These are phyloP conservation scores for Aphelinus atriplicis DNA, from an alignment of 1,140 invertebrate species.

Conservation along the genomic window DNA sequence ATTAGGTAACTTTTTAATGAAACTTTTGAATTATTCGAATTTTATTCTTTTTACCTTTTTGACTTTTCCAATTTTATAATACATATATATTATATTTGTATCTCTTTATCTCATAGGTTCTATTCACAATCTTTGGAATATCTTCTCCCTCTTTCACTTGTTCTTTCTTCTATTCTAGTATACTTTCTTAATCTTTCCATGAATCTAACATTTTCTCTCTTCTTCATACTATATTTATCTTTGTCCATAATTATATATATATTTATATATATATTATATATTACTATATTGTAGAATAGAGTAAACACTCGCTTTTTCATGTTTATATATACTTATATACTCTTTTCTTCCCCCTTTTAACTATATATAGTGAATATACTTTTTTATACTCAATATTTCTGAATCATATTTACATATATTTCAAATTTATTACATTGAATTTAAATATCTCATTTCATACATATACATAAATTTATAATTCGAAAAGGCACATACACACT, in stretches of 20 bases:
- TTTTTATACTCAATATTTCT: slow-evolving; percentile 7
- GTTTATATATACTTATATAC: slow-evolving; percentile 20
- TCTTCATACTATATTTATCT: slow-evolving; percentile 29
- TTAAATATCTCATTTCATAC: background rate
- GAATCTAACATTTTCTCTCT: slow-evolving; percentile 33
- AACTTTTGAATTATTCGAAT: slow-evolving; percentile 14
- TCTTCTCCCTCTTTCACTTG: slow-evolving; percentile 41
- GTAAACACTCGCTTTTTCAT: slow-evolving; percentile 36
- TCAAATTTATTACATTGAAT: background rate
- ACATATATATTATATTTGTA: slow-evolving; percentile 42
- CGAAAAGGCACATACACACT: slow-evolving; percentile 4
- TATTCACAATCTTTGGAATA: slow-evolving; percentile 28
- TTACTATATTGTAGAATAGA: slow-evolving; percentile 28
- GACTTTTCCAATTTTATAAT: slow-evolving; percentile 17
- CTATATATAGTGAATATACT: slow-evolving; percentile 22
- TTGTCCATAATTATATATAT: background rate
- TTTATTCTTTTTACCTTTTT: slow-evolving; percentile 9
- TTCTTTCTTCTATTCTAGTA: slow-evolving; percentile 43
- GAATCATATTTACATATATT: slow-evolving; percentile 9
- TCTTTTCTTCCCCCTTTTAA: slow-evolving; percentile 27
- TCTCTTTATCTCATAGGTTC: background rate
- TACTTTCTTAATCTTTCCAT: slow-evolving; percentile 41
- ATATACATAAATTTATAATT: background rate
- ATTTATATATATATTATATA: slow-evolving; percentile 17
- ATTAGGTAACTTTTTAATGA: slow-evolving; percentile 28